phyloP scores from a whole-genome alignment of 2,797 vertebrate species.

The Propithecus perrieri region DNA sequence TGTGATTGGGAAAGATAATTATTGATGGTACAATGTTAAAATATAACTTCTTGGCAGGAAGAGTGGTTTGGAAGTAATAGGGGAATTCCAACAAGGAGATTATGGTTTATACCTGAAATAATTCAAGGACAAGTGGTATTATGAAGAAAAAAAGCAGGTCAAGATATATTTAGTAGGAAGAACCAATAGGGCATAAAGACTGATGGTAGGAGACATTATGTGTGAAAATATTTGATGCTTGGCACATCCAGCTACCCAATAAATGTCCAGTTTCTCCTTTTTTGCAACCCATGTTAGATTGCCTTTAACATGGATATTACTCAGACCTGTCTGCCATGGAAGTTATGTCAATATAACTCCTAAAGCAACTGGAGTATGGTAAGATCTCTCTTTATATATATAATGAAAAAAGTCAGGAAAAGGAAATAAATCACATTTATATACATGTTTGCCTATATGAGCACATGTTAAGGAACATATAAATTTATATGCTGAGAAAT shows the following conservation, averaged over 20 bases:
- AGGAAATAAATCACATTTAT: not conserved
- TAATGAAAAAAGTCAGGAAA: not conserved
- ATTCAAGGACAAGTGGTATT: not conserved
- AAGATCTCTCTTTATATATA: not conserved
- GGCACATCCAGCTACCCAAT: not conserved
- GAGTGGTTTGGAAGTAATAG: not conserved
- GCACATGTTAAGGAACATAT: not conserved
- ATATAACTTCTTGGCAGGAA: not conserved
- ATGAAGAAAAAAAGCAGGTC: not conserved
- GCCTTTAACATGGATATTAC: not conserved
- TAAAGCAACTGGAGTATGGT: not conserved
- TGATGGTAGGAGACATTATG: not conserved
- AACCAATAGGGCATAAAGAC: not conserved
- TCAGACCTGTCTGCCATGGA: not conserved
- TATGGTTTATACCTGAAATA: not conserved
- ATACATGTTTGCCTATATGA: not conserved
- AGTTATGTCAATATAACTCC: not conserved
- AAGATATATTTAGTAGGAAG: constrained; percentile 4
- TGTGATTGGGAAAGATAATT: not conserved
- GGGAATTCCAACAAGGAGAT: not conserved
- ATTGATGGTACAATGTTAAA: not conserved
- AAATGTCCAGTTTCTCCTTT: not conserved
- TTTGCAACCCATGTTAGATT: not conserved
- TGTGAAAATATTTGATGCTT: not conserved
- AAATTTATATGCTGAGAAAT: not conserved